Base-by-base conservation (phyloP, 2,113 vertebrate genomes). In the Boleophthalmus pectinirostris region DNA sequence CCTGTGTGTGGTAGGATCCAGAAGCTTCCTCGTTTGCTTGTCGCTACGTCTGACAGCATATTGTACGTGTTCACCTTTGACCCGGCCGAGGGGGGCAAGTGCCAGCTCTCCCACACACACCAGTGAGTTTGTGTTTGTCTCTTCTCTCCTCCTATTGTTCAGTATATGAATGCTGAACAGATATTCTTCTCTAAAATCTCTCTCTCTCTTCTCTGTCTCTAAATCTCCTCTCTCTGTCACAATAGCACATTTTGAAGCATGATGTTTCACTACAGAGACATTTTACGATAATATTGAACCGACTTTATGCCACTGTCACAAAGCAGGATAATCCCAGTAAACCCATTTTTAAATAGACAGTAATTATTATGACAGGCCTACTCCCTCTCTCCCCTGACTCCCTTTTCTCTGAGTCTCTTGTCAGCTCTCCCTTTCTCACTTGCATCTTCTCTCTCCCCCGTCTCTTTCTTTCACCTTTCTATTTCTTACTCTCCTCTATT, bases 51-150 rank as follows among this genome's bases (percentile, higher is more conserved):
- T 0, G 96, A 97, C 1, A 97, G 97, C 0, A 97, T 96, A 86
- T 91, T 99, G 1, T 97, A 97, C 84, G 95, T 98, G 91, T 99
- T 98, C 86, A 96, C 97, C 80, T 88, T 99, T 61, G 96, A 99
- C 85, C 96, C 97, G 16, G 94, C 97, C 74, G 96, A 98, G 1
- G 97, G 97, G 9, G 97, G 97, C 1, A 97, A 98, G 86, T 98
- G 97, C 74, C 92, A 91, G 18, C 80, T 98, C 73, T 95, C 95
- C 88, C 95, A 96, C 76, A 96, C 95, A 88, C 96, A 99, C 94
- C 96, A 95, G 97, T 98, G 85, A 94, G 94, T 58, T 14, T 21
- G 21, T 13, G 23, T 58, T 5, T 60, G 23, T 60, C 57, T 1
- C 54, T 29, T 14, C 3, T 49, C 47, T 63, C 29, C 1, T 13